Percentiles rank a stretch among this genome's conserved stretches.
Conservation (phyloP, 2,113 vertebrate genomes). For the Cettia cetti region DNA sequence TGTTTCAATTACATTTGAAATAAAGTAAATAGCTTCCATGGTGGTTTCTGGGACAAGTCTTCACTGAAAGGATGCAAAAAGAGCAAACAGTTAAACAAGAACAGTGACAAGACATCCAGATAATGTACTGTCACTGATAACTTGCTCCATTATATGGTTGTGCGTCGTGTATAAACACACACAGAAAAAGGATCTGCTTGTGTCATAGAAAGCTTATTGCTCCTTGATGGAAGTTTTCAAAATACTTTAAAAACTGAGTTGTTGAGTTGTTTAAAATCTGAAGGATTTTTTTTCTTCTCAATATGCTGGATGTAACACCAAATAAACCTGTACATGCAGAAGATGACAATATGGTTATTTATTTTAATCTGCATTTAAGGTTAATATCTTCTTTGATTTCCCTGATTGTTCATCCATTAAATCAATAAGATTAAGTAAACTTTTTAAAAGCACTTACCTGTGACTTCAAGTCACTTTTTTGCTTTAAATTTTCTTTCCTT, state of each 20-base stretch:
- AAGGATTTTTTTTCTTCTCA: neutral
- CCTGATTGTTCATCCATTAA: neutral
- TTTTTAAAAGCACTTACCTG: neutral
- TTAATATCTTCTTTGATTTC: neutral
- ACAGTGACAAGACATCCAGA: neutral
- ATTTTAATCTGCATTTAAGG: neutral
- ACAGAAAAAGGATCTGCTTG: neutral
- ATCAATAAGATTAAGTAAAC: neutral
- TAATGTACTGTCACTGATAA: conserved; percentile 21
- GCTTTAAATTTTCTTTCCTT: neutral
- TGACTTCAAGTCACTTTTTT: neutral
- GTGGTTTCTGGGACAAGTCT: conserved; percentile 17
- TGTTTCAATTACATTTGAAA: conserved; percentile 43
- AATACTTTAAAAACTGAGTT: neutral
- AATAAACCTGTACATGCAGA: neutral
- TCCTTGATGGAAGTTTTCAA: neutral
- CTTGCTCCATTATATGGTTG: neutral
- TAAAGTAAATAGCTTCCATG: neutral
- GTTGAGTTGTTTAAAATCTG: neutral
- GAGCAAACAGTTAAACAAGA: neutral
- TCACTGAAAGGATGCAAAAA: conserved; percentile 1
- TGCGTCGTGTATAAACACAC: neutral
- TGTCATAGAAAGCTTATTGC: neutral
- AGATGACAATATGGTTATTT: neutral
- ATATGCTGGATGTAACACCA: neutral